Conservation (phyloP, 2,113 vertebrate species). For the Xyrauchen texanus region DNA sequence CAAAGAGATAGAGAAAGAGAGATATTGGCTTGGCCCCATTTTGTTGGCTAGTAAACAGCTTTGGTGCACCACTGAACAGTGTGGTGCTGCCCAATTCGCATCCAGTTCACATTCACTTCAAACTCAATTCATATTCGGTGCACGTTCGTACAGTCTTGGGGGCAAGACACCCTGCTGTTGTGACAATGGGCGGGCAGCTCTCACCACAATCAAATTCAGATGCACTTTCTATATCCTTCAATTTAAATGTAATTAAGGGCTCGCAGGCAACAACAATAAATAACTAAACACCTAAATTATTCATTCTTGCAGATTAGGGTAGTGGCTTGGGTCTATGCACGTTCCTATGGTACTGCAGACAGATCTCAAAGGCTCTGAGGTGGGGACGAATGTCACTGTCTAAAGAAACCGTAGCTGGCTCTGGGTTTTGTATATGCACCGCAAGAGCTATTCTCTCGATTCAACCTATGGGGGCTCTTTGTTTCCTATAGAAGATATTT, state of each 20-base stretch:
- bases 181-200: neutral
- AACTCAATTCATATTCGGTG: constrained; percentile 31
- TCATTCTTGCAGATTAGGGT: neutral
- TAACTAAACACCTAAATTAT: neutral
- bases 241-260: constrained; percentile 30
- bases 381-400: neutral
- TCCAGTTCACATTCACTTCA: constrained; percentile 24
- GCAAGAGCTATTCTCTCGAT: constrained; percentile 3
- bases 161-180: constrained; percentile 5
- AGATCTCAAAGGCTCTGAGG: neutral
- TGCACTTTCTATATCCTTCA: constrained; percentile 23
- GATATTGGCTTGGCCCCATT: neutral
- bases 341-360: constrained; percentile 35
- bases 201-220: constrained; percentile 9
- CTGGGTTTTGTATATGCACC: constrained; percentile 7
- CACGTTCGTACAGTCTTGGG: constrained; percentile 12
- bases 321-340: constrained; percentile 1
- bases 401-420: constrained; percentile 17
- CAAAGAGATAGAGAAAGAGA: constrained; percentile 2
- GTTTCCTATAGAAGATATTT: neutral
- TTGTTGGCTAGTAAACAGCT: neutral
- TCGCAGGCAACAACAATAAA: neutral
- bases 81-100: neutral
- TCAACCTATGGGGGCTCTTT: constrained; percentile 22
- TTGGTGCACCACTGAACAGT: neutral